phyloP scores from a whole-genome alignment of 2,113 vertebrate genomes.

The Gila orcuttii region DNA sequence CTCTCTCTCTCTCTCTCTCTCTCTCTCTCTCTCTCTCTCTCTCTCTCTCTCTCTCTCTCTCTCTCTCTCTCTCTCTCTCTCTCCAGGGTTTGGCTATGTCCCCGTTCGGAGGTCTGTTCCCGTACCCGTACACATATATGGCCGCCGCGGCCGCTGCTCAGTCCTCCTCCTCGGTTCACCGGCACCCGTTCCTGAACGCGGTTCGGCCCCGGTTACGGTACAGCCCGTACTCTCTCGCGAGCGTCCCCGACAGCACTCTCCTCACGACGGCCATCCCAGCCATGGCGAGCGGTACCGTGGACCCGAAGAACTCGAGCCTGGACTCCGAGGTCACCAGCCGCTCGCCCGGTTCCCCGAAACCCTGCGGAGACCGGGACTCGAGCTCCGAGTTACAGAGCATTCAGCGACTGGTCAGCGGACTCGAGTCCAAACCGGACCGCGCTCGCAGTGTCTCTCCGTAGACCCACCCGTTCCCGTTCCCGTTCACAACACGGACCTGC shows the following conservation, averaged over 20 bases:
- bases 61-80: background rate
- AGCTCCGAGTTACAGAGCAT: constrained; percentile 95
- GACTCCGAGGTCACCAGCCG: constrained; percentile 95
- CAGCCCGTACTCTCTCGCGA: constrained; percentile 92
- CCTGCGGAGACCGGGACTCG: constrained; percentile 86
- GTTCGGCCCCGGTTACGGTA: constrained; percentile 93
- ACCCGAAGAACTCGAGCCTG: constrained; percentile 84
- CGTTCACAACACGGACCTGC: constrained; percentile 66
- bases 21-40: too few relatives aligned
- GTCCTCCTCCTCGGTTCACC: constrained; percentile 87
- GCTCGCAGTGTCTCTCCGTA: constrained; percentile 88
- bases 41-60: too few relatives aligned
- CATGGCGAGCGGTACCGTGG: constrained; percentile 73
- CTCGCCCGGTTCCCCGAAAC: constrained; percentile 90
- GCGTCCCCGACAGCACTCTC: constrained; percentile 86
- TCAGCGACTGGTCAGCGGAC: constrained; percentile 94
- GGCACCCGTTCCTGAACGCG: constrained; percentile 90
- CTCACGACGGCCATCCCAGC: constrained; percentile 83
- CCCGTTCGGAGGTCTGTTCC: constrained; percentile 92
- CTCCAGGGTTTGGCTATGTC: constrained; percentile 92
- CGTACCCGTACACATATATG: constrained; percentile 98
- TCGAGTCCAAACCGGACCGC: constrained; percentile 91
- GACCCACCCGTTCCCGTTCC: background rate
- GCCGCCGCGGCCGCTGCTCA: constrained; percentile 85
- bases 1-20: too few relatives aligned